Conservation (phyloP, 2,797 vertebrate species). For the Brotogeris chrysoptera region DNA sequence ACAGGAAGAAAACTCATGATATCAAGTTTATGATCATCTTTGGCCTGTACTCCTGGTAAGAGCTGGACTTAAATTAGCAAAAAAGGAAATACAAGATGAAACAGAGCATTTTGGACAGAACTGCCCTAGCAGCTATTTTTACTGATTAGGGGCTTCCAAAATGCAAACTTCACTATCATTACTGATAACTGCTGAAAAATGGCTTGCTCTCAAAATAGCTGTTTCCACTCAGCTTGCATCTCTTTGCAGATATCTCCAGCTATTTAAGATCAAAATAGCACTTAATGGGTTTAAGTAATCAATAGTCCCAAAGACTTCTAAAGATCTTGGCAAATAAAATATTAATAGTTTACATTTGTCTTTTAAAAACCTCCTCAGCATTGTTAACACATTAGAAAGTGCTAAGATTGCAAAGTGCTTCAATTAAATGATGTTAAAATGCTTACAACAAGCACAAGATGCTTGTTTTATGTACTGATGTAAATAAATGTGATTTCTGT, state of each 20-base stretch:
- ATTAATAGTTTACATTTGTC: slow-evolving; percentile 78
- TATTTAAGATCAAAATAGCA: slow-evolving; percentile 75
- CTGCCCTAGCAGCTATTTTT: background rate
- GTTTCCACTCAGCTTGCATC: background rate
- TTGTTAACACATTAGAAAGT: slow-evolving; percentile 69
- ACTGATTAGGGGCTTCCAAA: background rate
- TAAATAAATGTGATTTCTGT: slow-evolving; percentile 28
- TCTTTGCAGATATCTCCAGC: slow-evolving; percentile 68
- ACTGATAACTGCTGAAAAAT: background rate
- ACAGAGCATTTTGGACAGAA: background rate
- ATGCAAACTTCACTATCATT: background rate
- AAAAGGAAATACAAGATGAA: background rate
- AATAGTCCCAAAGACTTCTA: slow-evolving; percentile 82
- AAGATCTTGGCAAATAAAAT: slow-evolving; percentile 79
- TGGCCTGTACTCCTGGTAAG: background rate
- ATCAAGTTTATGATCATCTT: background rate
- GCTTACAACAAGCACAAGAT: background rate
- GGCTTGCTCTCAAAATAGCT: slow-evolving; percentile 48
- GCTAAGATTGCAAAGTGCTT: slow-evolving; percentile 54
- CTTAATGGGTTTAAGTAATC: slow-evolving; percentile 84
- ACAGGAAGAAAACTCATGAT: background rate
- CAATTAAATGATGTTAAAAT: slow-evolving; percentile 72
- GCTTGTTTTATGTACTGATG: background rate
- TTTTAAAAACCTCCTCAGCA: slow-evolving; percentile 65
- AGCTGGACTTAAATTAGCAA: background rate